Evolutionary conservation across 2,113 vertebrate genomes (phyloP), one percentile per base, ranked within the genome.

Genomic region (Blennius ocellaris): DNA sequence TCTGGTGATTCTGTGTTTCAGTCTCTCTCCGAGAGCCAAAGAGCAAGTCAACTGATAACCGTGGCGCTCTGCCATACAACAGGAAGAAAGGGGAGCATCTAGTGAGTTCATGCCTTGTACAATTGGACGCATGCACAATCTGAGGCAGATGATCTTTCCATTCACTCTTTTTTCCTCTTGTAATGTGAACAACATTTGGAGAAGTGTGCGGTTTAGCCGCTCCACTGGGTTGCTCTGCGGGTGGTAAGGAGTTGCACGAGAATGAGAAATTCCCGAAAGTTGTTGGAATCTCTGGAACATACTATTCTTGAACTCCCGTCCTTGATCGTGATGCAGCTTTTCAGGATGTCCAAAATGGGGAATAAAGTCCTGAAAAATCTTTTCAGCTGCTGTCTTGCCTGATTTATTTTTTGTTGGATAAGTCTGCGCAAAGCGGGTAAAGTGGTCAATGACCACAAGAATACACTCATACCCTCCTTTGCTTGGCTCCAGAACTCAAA

Each of bases 31-130:
- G 11, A 14, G 6, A 6, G 14, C n/a, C n/a, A n/a, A 49, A n/a
- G 0, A 15, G 37, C 12, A 55, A n/a, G 15, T 39, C 14, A 7
- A 55, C 30, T 44, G 56, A 15, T 0, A 59, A 11, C 9, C 0
- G 40, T 11, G 40, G 56, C 43, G 16, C 0, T 15, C 50, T 52
- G 50, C 50, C 50, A 10, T 53, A 53, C 51, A 53, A 53, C 3
- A 53, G 17, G 30, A 54, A 54, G 5, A 54, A 54, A 0, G 30
- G 52, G 8, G 48, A 9, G 48, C 15, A 49, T 8, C 48, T n/a
- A 8, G 48, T 49, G 6, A 14, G 6, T 6, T 49, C 47, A 7
- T 49, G 47, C 8, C 47, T 49, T 5, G 5, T 49, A 14, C 47
- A 49, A 15, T 49, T 49, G 47, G 15, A 49, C 5, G 47, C 36